Percentiles rank a stretch among this genome's conserved stretches.
phyloP scores from a whole-genome alignment of 2,888 invertebrate species.

The Ormyrus thymus region DNA sequence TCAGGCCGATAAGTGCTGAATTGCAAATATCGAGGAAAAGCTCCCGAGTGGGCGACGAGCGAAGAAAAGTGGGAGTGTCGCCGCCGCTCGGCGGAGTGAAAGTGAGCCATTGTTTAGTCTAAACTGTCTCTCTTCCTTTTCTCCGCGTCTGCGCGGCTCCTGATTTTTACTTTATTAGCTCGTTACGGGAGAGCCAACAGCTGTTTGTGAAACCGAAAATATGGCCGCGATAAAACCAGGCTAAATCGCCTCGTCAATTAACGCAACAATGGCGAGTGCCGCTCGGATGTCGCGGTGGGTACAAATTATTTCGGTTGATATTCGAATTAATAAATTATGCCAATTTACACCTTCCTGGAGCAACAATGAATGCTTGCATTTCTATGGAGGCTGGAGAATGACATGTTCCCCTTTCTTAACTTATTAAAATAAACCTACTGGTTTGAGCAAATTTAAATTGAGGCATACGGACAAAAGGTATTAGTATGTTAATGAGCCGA shows the following conservation, averaged over 20 bases:
- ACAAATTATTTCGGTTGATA: not conserved
- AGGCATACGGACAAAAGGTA: too few species aligned
- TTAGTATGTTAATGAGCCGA: too few species aligned
- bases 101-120: conserved; percentile 67
- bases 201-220: conserved; percentile 14
- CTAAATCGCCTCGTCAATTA: conserved; percentile 38
- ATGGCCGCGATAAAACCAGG: conserved; percentile 18
- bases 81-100: conserved; percentile 52
- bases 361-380: conserved; percentile 3
- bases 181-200: conserved; percentile 16
- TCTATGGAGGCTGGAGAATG: not conserved
- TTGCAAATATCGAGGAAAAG: conserved; percentile 58
- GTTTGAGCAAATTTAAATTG: too few species aligned
- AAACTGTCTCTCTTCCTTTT: conserved; percentile 58
- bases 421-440: too few species aligned
- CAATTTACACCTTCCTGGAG: conserved; percentile 13
- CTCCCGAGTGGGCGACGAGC: conserved; percentile 54
- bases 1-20: conserved; percentile 51
- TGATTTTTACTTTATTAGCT: conserved; percentile 40
- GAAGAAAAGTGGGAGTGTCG: conserved; percentile 61
- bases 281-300: conserved; percentile 10
- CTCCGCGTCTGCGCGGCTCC: conserved; percentile 50
- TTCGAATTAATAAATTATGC: not conserved
- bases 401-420: not conserved
- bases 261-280: conserved; percentile 23